Evolutionary conservation across 2,888 invertebrate genomes (phyloP).

Genomic region (Lithophane ornitopus): DNA sequence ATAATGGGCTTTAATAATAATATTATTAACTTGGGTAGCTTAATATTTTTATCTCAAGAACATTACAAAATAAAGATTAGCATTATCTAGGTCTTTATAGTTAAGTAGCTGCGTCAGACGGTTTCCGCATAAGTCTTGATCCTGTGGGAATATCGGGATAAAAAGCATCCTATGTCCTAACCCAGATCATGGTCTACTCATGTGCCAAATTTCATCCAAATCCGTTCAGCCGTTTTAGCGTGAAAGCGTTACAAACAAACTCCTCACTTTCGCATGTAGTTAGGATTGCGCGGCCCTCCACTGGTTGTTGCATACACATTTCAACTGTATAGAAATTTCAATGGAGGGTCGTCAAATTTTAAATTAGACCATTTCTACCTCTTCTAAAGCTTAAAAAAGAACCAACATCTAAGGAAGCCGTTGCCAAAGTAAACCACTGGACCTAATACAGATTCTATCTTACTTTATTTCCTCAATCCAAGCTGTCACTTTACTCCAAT

Average conservation of each 20-base stretch:
- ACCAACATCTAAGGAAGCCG: background rate
- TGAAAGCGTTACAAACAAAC: no score
- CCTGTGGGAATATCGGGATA: no score
- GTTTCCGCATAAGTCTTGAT: no score
- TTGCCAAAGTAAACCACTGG: background rate
- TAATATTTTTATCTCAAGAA: background rate
- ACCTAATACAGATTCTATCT: background rate
- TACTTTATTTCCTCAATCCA: constrained; percentile 20
- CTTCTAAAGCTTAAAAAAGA: background rate
- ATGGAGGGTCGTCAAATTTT: background rate
- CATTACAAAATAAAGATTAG: background rate
- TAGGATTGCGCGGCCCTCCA: no score
- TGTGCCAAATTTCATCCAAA: no score
- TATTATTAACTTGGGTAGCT: background rate
- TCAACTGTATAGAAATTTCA: background rate
- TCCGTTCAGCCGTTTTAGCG: no score
- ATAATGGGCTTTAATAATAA: background rate
- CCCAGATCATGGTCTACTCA: no score
- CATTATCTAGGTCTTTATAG: background rate
- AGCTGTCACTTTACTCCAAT: constrained; percentile 33
- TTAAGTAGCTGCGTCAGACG: no score
- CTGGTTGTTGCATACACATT: background rate
- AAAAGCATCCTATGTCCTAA: no score
- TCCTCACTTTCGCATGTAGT: no score
- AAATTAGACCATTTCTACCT: background rate